Evolutionary conservation across 2,797 vertebrate genomes (phyloP), one percentile per base, ranked within the genome.

Genomic region (Enteromius radiatus): DNA sequence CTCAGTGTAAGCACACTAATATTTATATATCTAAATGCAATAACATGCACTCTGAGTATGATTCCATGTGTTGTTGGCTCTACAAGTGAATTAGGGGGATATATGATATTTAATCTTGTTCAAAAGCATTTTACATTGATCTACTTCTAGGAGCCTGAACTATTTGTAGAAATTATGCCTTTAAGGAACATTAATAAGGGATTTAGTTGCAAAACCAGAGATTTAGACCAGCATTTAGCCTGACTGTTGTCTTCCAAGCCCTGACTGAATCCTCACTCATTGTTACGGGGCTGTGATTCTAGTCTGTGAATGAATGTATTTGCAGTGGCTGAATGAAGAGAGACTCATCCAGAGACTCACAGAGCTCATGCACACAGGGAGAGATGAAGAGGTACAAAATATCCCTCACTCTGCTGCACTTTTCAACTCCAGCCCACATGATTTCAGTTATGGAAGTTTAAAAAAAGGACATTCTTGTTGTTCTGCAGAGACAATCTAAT

Each of bases 261-360:
- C 19, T 81, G 14, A 56, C 21, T 49, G 17, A 81, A 49, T 73
- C 43, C 28, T 36, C 61, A 23, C 43, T 65, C 2, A 10, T 47
- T 19, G 56, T 43, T 63, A 19, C 0, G 0, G 15, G 19, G 45
- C 17, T 33, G 23, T 76, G 23, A 75, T 54, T 54, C 47, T 76
- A 19, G 28, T 43, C 61, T 67, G 45, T 68, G n/a, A n/a, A 56
- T 67, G 36, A 41, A 14, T 80, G 5, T 59, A 28, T 85, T 71
- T 84, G 14, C 74, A 99, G 98, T 99, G 98, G 98, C 94, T 99
- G 43, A 97, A 97, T 33, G 96, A 97, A 84, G 97, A 98, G 88
- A 95, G 91, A 88, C 86, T 97, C 75, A 96, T 99, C 84, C 96
- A 99, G 93, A 96, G 97, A 88, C 96, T 99, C 1, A 95, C 97